Percentiles rank a stretch among this genome's conserved stretches.
Evolutionary conservation across 2,113 vertebrate genomes (phyloP).

Genomic region (Xiphorhynchus elegans): DNA sequence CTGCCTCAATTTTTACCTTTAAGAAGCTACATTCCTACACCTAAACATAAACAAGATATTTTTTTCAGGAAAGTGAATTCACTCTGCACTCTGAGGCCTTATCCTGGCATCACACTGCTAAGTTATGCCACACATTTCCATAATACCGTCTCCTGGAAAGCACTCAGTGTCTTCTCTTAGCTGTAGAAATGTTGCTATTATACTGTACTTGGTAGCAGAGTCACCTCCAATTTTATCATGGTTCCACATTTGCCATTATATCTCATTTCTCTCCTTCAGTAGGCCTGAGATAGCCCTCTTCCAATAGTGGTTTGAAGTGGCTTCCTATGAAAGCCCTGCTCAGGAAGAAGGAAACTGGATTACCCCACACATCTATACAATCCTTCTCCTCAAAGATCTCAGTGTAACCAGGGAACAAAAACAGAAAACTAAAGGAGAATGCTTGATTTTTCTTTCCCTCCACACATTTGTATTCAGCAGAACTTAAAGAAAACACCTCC

Average conservation of each 20-base stretch:
- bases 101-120: background rate
- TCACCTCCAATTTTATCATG: background rate
- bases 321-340: background rate
- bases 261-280: background rate
- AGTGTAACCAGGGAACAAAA: conserved; percentile 47
- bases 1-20: background rate
- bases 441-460: conserved; percentile 42
- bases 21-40: background rate
- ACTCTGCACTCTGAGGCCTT: background rate
- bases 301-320: background rate
- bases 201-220: background rate
- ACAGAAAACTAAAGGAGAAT: conserved; percentile 27
- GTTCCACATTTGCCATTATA: background rate
- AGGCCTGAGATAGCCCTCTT: background rate
- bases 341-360: background rate
- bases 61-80: background rate
- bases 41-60: background rate
- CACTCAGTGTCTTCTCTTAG: background rate
- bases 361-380: conserved; percentile 17
- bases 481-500: conserved; percentile 55
- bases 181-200: background rate
- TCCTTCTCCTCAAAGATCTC: conserved; percentile 44
- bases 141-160: background rate
- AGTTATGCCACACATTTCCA: background rate
- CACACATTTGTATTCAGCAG: conserved; percentile 61